Evolutionary conservation across 2,797 vertebrate species (phyloP).

Genomic region (Bradypodion pumilum): DNA sequence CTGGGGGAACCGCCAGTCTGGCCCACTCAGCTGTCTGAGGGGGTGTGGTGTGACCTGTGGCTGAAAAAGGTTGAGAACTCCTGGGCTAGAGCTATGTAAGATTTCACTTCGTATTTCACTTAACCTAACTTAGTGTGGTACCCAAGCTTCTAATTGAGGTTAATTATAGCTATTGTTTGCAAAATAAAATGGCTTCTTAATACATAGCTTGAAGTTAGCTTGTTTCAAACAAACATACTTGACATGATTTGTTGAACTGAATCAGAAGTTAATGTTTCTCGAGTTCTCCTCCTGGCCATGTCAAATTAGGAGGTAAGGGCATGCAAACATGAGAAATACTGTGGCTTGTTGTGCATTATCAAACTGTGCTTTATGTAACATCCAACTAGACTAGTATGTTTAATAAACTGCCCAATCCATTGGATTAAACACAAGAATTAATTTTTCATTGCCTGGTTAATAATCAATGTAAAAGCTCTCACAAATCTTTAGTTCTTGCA

Average conservation of each 20-base stretch:
- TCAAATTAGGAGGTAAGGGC: background rate
- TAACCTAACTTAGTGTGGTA: background rate
- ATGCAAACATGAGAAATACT: background rate
- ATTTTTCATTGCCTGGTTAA: background rate
- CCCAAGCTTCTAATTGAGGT: background rate
- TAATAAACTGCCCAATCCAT: background rate
- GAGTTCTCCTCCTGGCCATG: background rate
- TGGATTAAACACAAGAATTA: background rate
- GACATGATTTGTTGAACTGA: background rate
- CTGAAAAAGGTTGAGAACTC: no score
- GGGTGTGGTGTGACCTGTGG: no score
- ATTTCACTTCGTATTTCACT: background rate
- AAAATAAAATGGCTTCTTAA: background rate
- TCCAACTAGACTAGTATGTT: no score
- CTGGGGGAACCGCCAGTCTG: no score
- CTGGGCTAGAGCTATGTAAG: no score
- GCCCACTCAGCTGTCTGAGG: no score
- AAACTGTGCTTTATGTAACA: background rate
- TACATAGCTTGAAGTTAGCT: background rate
- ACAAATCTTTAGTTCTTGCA: background rate
- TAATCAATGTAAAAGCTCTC: background rate
- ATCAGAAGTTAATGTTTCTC: background rate
- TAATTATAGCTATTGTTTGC: background rate
- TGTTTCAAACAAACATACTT: background rate
- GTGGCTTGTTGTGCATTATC: background rate